Evolutionary conservation across 2,888 invertebrate species (phyloP).

Genomic region (Melipona bicolor): DNA sequence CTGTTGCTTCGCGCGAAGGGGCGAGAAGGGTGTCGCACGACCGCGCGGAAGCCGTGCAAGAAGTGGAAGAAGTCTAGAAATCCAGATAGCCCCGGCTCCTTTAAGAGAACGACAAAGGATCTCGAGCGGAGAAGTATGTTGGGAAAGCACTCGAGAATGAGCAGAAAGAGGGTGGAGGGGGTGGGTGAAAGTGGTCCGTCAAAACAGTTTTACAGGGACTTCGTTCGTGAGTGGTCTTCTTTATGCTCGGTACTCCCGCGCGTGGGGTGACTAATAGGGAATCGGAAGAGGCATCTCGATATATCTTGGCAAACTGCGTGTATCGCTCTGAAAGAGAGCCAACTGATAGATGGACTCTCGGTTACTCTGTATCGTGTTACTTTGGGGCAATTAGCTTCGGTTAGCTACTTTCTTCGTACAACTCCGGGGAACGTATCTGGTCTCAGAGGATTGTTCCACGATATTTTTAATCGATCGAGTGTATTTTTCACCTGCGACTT

Average conservation of each 20-base stretch:
- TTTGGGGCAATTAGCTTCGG: not conserved
- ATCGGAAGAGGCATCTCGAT: not conserved
- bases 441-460: not conserved
- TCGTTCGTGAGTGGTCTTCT: slow-evolving; percentile 32
- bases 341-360: not conserved
- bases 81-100: slow-evolving; percentile 30
- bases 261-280: not conserved
- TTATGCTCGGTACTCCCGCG: slow-evolving; percentile 3
- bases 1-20: not conserved
- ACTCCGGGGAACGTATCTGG: too few relatives aligned
- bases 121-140: slow-evolving; percentile 48
- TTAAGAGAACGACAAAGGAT: slow-evolving; percentile 47
- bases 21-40: not conserved
- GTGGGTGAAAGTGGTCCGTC: slow-evolving; percentile 10
- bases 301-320: not conserved
- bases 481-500: not conserved
- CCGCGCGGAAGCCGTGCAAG: not conserved
- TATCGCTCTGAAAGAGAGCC: not conserved
- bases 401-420: not conserved
- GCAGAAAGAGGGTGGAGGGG: slow-evolving; percentile 26
- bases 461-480: not conserved
- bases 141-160: slow-evolving; percentile 52
- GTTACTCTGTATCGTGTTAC: slow-evolving; percentile 13
- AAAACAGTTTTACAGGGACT: slow-evolving; percentile 51
- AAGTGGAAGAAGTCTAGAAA: slow-evolving; percentile 19